Base-by-base conservation (phyloP, 92 coral and sea anemone species). In the Siderastrea siderea region DNA sequence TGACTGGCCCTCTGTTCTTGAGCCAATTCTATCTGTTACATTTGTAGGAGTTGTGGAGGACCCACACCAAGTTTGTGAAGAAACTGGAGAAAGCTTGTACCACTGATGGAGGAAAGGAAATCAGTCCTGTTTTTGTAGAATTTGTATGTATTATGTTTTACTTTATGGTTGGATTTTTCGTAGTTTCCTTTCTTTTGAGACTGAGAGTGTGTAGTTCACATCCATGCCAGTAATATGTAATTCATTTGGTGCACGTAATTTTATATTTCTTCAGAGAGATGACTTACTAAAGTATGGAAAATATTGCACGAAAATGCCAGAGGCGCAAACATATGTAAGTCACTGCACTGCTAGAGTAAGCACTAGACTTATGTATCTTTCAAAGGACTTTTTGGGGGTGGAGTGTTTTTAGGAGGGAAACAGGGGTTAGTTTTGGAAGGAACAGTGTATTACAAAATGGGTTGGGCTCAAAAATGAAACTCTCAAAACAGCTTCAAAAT, bases 291-390 rank as follows among this genome's bases (percentile, higher is more conserved):
- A 95, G 80, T 98, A 98, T 94, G 99, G 99, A 73, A 91, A 98
- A 87, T 98, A 94, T 74, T 98, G 99, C 84, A 90, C 98, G 81
- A 90, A 96, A 89, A 98, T 98, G 99, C 97, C 94, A 16, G 94
- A 93, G 47, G 99, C 99, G 10, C 99, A 98, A 84, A 83, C 81
- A 53, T 90, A 94, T 89, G 99, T 97, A 88, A 93, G 98, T 72
- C n/a, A 47, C 12, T 46, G n/a, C 47, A 71, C 38, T 44, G 74
- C 47, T 26, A 26, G 38, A 26, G 38, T 26, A 26, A 26, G 38
- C 38, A 26, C 38, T 26, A 26, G 38, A 26, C 38, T 26, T 26
- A 26, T 26, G 38, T 26, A 26, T 26, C 38, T 26, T 26, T 26
- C 38, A 26, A 26, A 26, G 38, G 38, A 26, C 0, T 26, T 26